Evolutionary conservation across 2,797 vertebrate species (phyloP), one percentile per base, ranked within the genome.

Genomic region (Myotis findleyi): DNA sequence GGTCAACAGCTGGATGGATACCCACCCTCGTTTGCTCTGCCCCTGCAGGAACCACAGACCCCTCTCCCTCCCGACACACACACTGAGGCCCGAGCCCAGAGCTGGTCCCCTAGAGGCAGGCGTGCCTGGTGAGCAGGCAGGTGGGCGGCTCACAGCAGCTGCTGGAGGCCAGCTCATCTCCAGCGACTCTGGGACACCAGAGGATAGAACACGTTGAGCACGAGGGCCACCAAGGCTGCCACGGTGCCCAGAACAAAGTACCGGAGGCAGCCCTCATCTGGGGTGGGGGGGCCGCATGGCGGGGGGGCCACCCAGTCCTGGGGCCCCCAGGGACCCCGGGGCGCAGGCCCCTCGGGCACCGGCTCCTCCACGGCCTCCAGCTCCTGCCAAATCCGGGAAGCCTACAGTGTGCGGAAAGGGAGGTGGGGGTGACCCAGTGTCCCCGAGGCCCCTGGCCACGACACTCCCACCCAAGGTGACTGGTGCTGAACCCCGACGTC

Each of bases 341-440:
- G 90, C 97, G 96, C 97, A 97, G 97, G 92, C 0, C 95, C 96
- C 97, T 98, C 97, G 0, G 98, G 98, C 93, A 98, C 97, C 59
- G 96, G 95, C 64, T 98, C 98, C 95, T 99, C 99, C 98, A 99
- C 99, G 97, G 99, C 99, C 99, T 99, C 99, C 98, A 99, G 98
- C 99, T 99, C 99, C 99, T 99, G 99, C 99, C 99, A 99, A 99
- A 99, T 99, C 98, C 99, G 99, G 99, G 99, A 99, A 99, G 99
- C 99, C 99, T 99, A 99, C 98, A 99, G 99, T 99, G 99, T 99
- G 99, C 96, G 99, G 99, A 99, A 99, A 99, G 97, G 94, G 44
- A 66, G 98, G 97, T 97, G 95, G 90, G 85, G 87, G 98, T 97
- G 97, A 98, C 93, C 88, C 85, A 17, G 81, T 89, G 21, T 36